phyloP scores from a whole-genome alignment of 1,140 invertebrate genomes.

The Drosophila repletoides region DNA sequence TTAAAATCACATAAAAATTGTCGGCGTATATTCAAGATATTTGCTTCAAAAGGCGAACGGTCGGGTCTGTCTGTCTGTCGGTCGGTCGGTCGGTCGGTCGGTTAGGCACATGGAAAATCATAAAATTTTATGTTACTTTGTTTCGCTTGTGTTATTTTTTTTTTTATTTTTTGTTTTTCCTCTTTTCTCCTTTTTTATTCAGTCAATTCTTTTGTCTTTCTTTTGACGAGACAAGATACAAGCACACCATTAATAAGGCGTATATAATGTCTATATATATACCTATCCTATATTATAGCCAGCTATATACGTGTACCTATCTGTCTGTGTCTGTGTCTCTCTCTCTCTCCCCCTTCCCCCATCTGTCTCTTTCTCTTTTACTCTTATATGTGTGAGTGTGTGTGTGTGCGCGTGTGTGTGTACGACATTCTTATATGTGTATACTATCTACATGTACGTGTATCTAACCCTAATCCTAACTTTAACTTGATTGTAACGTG shows the following conservation, averaged over 20 bases:
- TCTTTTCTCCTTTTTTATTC: background rate
- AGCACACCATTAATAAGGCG: slow-evolving; percentile 39
- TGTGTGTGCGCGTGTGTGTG: slow-evolving; percentile 34
- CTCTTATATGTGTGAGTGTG: slow-evolving; percentile 4
- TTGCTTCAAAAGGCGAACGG: slow-evolving; percentile 18
- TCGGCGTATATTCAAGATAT: slow-evolving; percentile 63
- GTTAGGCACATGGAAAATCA: slow-evolving; percentile 36
- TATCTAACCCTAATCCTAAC: slow-evolving; percentile 53
- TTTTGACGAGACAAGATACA: slow-evolving; percentile 41
- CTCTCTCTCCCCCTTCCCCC: background rate
- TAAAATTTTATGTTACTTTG: slow-evolving; percentile 70
- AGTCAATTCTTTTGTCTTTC: slow-evolving; percentile 27
- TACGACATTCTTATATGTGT: slow-evolving; percentile 18
- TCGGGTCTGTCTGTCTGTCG: background rate
- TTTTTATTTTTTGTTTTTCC: background rate
- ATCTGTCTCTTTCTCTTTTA: background rate
- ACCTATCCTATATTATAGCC: slow-evolving; percentile 20
- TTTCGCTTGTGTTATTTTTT: slow-evolving; percentile 21
- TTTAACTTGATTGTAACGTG: slow-evolving; percentile 56
- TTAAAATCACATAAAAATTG: slow-evolving; percentile 77
- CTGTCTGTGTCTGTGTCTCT: slow-evolving; percentile 29
- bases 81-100: background rate
- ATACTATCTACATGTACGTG: slow-evolving; percentile 38
- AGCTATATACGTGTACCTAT: slow-evolving; percentile 23
- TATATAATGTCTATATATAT: slow-evolving; percentile 31